These are phyloP conservation scores for Caenorhabditis macrosperma DNA, from an alignment of 2,888 invertebrate species.

Conservation along the genomic window DNA sequence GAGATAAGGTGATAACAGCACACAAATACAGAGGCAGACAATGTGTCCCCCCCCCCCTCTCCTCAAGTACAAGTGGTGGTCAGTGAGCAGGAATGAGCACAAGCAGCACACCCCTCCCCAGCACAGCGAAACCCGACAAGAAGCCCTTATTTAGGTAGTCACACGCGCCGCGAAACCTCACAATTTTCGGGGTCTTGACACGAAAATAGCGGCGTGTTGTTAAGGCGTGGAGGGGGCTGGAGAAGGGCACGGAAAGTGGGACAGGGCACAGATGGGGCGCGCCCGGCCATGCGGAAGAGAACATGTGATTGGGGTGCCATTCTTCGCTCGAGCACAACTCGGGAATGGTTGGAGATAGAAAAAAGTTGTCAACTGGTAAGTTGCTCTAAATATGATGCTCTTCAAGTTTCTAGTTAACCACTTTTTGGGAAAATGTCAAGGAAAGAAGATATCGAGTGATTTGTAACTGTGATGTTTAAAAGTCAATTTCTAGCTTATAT, in stretches of 20 bases:
- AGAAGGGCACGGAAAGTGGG: not conserved
- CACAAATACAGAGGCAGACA: not conserved
- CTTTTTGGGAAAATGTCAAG: too few species aligned
- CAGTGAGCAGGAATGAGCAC: too few species aligned
- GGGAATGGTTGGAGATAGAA: too few species aligned
- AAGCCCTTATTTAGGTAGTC: constrained; percentile 1
- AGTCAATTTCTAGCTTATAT: too few species aligned
- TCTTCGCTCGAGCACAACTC: too few species aligned
- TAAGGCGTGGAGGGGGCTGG: not conserved
- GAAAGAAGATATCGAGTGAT: too few species aligned
- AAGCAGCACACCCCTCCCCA: not conserved
- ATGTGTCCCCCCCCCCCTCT: not conserved
- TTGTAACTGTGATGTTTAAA: too few species aligned
- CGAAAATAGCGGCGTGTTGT: too few species aligned
- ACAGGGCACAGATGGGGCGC: not conserved
- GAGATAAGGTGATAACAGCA: not conserved
- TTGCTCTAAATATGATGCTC: too few species aligned
- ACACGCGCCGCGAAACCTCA: not conserved
- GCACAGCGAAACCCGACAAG: constrained; percentile 2
- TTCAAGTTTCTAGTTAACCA: too few species aligned
- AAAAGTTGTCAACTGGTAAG: too few species aligned
- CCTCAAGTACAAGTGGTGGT: constrained; percentile 1
- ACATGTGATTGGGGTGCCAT: not conserved
- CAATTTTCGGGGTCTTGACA: constrained; percentile 3
- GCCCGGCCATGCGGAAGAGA: not conserved